Percentiles rank a stretch among this genome's conserved stretches.
Conservation (phyloP, 2,888 invertebrate genomes). For the Cephonodes hylas region DNA sequence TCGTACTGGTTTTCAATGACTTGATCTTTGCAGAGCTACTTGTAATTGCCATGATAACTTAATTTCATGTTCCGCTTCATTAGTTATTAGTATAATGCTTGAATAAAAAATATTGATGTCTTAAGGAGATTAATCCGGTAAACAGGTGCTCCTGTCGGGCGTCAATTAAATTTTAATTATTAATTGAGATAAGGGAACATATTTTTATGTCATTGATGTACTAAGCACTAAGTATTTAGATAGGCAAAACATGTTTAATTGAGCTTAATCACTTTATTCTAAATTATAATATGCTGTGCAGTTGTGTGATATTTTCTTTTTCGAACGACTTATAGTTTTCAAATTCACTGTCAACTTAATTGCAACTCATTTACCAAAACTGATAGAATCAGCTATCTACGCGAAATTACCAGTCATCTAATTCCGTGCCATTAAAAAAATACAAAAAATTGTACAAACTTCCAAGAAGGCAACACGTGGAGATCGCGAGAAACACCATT, state of each 20-base stretch:
- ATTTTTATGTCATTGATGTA: background rate
- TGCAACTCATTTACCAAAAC: constrained; percentile 2
- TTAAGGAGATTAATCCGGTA: background rate
- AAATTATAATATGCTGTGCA: background rate
- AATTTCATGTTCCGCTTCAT: background rate
- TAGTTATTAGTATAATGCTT: background rate
- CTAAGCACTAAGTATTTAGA: constrained; percentile 11
- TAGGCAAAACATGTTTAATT: constrained; percentile 10
- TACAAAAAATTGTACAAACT: constrained; percentile 54
- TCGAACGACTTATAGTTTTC: too few species aligned
- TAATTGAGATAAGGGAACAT: background rate
- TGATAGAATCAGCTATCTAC: constrained; percentile 19
- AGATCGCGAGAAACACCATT: constrained; percentile 65
- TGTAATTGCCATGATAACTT: background rate
- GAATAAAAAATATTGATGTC: background rate
- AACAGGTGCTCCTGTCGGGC: background rate
- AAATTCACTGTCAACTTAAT: background rate
- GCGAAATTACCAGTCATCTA: constrained; percentile 28
- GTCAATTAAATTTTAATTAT: background rate
- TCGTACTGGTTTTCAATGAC: too few species aligned
- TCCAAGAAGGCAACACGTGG: constrained; percentile 67
- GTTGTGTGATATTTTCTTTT: too few species aligned
- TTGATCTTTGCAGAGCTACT: too few species aligned
- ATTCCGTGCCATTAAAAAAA: constrained; percentile 63
- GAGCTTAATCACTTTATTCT: background rate